These are phyloP conservation scores for Acholoe squamosa DNA, from an alignment of 2,888 invertebrate genomes.

Conservation along the genomic window DNA sequence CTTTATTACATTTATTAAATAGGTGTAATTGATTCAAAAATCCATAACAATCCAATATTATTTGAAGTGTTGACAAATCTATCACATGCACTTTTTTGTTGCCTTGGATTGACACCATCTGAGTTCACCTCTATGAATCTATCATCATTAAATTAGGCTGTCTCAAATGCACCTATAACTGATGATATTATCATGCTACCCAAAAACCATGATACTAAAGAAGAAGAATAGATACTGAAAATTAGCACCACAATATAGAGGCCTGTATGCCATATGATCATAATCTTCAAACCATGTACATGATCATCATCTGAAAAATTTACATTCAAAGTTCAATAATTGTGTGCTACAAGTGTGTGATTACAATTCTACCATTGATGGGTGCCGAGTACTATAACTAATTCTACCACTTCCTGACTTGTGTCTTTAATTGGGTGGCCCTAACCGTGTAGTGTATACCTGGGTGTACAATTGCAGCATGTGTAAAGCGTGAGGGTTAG, in stretches of 20 bases:
- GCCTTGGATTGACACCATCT: background rate
- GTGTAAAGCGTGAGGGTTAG: conserved; percentile 12
- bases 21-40: too few species aligned
- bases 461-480: conserved; percentile 21
- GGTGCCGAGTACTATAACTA: background rate
- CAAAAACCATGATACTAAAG: background rate
- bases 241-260: background rate
- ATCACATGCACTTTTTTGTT: conserved; percentile 10
- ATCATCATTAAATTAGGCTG: background rate
- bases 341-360: conserved; percentile 35
- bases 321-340: background rate
- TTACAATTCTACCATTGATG: background rate
- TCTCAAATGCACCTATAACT: background rate
- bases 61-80: background rate
- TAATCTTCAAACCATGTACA: background rate
- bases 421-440: background rate
- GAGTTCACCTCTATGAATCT: background rate
- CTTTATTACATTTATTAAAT: too few species aligned
- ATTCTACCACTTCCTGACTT: background rate
- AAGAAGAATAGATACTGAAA: background rate
- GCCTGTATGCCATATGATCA: background rate
- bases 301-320: conserved; percentile 17
- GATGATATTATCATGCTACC: background rate
- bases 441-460: conserved; percentile 1
- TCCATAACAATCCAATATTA: background rate